A percentile compares a stretch with the other conserved stretches of the same genome.
Evolutionary conservation across 2,797 vertebrate genomes (phyloP).

Genomic region (Buphagus erythrorhynchus): DNA sequence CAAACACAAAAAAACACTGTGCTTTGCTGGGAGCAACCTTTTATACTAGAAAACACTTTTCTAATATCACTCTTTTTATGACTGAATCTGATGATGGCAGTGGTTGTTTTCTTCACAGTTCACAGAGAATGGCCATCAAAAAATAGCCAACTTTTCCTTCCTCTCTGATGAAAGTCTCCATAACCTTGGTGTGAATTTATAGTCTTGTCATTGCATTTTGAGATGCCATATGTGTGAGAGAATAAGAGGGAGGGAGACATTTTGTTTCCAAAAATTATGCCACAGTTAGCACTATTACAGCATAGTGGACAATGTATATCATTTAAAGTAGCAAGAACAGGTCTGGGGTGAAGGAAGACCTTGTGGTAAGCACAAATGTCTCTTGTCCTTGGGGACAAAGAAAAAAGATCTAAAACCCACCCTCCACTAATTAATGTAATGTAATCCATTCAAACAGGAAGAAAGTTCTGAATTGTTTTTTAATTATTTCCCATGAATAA

Average conservation of each 20-base stretch:
- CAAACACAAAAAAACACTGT: not conserved
- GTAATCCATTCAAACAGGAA: slow-evolving; percentile 4
- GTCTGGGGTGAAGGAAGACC: not conserved
- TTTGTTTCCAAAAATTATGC: slow-evolving; percentile 10
- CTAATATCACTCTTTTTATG: not conserved
- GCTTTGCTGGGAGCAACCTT: not conserved
- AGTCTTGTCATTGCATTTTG: not conserved
- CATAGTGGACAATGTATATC: not conserved
- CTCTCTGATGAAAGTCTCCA: not conserved
- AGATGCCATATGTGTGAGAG: not conserved
- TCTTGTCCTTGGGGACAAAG: not conserved
- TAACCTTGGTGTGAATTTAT: slow-evolving; percentile 61
- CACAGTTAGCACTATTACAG: not conserved
- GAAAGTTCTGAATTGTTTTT: slow-evolving; percentile 40
- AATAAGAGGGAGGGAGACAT: not conserved
- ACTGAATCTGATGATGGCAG: not conserved
- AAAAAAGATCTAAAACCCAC: not conserved
- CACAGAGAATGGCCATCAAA: not conserved
- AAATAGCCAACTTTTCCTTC: slow-evolving; percentile 3
- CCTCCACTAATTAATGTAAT: not conserved
- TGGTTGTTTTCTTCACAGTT: slow-evolving; percentile 37
- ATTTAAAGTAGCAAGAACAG: not conserved
- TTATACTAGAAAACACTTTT: not conserved
- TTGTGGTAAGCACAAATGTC: not conserved
- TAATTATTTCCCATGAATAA: slow-evolving; percentile 51